phyloP scores from a whole-genome alignment of 2,888 invertebrate species.

The Schrankia costaestrigalis region DNA sequence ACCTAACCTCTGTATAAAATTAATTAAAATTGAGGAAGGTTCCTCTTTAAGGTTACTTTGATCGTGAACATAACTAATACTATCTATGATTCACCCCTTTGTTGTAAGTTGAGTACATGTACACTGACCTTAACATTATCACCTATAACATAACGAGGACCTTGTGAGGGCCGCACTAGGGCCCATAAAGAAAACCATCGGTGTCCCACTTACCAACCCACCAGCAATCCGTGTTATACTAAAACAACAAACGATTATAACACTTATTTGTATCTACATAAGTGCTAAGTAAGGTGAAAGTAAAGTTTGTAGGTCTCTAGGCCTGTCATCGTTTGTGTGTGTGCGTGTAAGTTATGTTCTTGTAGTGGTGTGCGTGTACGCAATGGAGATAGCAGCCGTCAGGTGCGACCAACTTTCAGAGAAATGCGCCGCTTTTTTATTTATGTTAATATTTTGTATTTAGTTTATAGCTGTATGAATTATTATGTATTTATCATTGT shows the following conservation, averaged over 20 bases:
- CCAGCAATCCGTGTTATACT: slow-evolving; percentile 35
- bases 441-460: neutral
- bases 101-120: slow-evolving; percentile 11
- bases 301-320: slow-evolving; percentile 76
- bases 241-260: slow-evolving; percentile 29
- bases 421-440: slow-evolving; percentile 64
- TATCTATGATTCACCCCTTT: slow-evolving; percentile 25
- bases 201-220: slow-evolving; percentile 65
- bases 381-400: slow-evolving; percentile 71
- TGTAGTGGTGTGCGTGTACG: slow-evolving; percentile 63
- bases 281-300: slow-evolving; percentile 50
- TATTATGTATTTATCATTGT: neutral
- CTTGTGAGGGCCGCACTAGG: slow-evolving; percentile 61
- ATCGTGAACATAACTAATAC: neutral
- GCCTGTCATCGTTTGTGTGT: slow-evolving; percentile 52
- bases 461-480: neutral
- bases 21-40: too few relatives aligned
- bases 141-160: slow-evolving; percentile 48
- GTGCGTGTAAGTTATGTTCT: slow-evolving; percentile 44
- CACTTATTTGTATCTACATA: slow-evolving; percentile 37
- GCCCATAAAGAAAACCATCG: slow-evolving; percentile 67
- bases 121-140: slow-evolving; percentile 50
- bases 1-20: too few relatives aligned
- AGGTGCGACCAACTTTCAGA: slow-evolving; percentile 55
- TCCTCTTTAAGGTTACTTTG: too few relatives aligned